Percentiles rank a stretch among this genome's conserved stretches.
phyloP scores from a whole-genome alignment of 2,797 vertebrate species.

The Oceanodroma leucorhoa region DNA sequence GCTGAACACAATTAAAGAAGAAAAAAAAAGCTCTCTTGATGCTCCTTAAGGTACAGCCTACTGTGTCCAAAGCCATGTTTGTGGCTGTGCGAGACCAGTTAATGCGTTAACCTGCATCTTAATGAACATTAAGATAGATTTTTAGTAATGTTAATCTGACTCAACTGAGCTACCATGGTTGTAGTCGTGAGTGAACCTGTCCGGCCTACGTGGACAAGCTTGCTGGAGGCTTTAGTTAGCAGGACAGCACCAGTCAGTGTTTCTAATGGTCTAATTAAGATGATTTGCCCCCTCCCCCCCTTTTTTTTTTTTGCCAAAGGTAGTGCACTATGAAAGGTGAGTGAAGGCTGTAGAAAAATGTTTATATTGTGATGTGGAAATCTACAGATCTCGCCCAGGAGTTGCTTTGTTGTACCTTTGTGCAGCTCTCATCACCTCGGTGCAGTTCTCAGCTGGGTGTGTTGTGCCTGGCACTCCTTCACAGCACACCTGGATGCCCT shows the following conservation, averaged over 20 bases:
- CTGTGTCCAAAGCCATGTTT: background rate
- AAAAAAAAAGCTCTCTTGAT: background rate
- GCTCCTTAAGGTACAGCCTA: background rate
- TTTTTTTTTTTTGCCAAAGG: background rate
- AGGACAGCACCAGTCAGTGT: background rate
- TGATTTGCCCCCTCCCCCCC: background rate
- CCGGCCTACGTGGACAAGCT: background rate
- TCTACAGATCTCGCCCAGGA: background rate
- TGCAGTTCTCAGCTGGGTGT: conserved; percentile 20
- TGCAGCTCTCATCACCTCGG: conserved; percentile 5
- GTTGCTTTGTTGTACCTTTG: background rate
- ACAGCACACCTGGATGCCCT: conserved; percentile 20
- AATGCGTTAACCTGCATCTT: conserved; percentile 9
- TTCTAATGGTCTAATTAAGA: background rate
- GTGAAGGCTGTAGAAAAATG: background rate
- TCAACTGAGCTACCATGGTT: background rate
- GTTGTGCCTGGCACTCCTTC: conserved; percentile 29
- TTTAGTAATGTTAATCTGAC: conserved; percentile 26
- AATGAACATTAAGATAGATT: background rate
- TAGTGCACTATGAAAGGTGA: background rate
- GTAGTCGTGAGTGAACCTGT: conserved; percentile 1
- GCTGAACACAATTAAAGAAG: conserved; percentile 16
- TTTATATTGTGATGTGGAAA: conserved; percentile 33
- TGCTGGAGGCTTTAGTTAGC: background rate
- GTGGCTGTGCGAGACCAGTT: background rate